Evolutionary conservation across 2,113 vertebrate genomes (phyloP).

Genomic region (Amblyornis subalaris): DNA sequence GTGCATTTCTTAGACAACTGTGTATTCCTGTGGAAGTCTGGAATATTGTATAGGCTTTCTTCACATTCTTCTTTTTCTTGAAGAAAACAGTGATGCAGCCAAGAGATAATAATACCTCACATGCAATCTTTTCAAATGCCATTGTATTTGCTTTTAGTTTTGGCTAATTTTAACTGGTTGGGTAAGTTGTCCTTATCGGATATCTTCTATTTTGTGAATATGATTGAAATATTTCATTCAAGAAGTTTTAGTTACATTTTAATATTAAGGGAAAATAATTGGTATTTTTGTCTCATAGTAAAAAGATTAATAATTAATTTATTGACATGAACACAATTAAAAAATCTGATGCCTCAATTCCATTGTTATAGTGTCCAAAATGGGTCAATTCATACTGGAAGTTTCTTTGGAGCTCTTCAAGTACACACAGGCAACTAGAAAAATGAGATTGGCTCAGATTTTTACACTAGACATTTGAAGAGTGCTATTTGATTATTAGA

Average conservation of each 20-base stretch:
- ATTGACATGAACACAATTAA: not conserved
- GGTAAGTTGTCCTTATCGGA: not conserved
- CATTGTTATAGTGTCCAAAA: not conserved
- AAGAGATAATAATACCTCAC: not conserved
- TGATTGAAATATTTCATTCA: not conserved
- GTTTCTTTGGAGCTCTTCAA: not conserved
- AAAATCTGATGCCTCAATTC: not conserved
- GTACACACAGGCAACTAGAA: not conserved
- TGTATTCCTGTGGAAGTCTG: not conserved
- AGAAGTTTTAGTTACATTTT: not conserved
- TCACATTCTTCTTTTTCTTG: not conserved
- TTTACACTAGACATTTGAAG: not conserved
- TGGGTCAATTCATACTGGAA: not conserved
- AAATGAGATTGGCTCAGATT: not conserved
- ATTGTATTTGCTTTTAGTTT: not conserved
- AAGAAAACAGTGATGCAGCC: not conserved
- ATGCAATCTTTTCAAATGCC: not conserved
- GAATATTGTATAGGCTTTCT: not conserved
- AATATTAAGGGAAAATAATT: not conserved
- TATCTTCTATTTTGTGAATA: not conserved
- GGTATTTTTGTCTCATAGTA: not conserved
- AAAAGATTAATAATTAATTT: not conserved
- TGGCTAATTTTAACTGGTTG: not conserved
- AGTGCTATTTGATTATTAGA: not conserved
- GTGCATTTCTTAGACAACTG: not conserved